Base-by-base conservation (phyloP, 1,140 invertebrate genomes). In the Microplitis mediator region DNA sequence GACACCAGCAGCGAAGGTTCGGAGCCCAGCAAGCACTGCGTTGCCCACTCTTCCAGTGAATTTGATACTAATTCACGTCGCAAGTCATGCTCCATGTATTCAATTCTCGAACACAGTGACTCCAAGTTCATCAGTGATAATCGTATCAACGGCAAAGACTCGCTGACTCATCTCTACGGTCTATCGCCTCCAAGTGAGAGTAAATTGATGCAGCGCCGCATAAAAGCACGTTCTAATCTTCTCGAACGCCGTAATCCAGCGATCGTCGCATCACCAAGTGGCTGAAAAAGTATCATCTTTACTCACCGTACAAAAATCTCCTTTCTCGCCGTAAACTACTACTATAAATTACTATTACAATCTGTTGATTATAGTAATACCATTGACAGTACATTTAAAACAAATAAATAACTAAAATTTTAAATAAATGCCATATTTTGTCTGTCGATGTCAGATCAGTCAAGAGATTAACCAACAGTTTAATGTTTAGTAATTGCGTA, bases 111-210 rank as follows among this genome's bases (percentile, higher is more conserved):
- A 62, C 54, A 81, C 1, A 79, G 72, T 67, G 81, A 80, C 4
- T 56, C 76, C 3, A 86, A 85, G 52, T 79, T 81, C 39, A 80
- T 83, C 39, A 77, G 76, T 4, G 83, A 82, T 32, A 77, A 82
- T 74, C 84, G 80, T 14, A 65, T 82, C 34, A 56, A 80, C 13
- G 79, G 80, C 4, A 86, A 86, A 34, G 82, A 85, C 1, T 65
- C 78, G 9, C 61, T 77, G 75, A 87, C 85, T 80, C 84, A 86
- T 31, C 80, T 91, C 11, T 92, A 95, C 69, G 95, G 94, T 52
- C 88, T 97, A 16, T 95, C 94, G 50, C 95, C 95, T 58, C 95
- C 95, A 8, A 92, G 91, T 77, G 93, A 95, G 84, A 96, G 95
- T 54, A 89, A 91, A 35, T 88, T 97, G 70, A 91, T 95, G 85